Conservation (phyloP, 1,140 invertebrate species). For the Condylostylus longicornis region DNA sequence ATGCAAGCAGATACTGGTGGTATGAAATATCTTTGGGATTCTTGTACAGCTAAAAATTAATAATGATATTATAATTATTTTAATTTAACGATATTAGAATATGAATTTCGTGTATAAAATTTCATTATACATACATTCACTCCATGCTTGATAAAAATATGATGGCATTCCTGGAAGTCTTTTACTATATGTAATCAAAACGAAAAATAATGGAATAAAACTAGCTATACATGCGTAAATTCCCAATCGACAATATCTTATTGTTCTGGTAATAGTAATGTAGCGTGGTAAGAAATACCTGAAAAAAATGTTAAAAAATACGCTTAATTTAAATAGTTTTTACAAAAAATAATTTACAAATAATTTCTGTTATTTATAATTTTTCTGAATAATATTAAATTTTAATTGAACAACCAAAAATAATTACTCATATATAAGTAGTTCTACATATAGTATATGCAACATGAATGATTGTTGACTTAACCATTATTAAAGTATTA, state of each 20-base stretch:
- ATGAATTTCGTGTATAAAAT: neutral
- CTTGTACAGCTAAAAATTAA: slow-evolving; percentile 15
- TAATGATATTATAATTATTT: slow-evolving; percentile 1
- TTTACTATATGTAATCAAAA: slow-evolving; percentile 21
- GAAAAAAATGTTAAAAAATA: neutral
- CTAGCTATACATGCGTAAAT: slow-evolving; percentile 19
- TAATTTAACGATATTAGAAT: neutral
- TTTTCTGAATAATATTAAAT: no score
- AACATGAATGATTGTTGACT: no score
- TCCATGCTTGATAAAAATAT: slow-evolving; percentile 27
- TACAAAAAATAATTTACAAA: no score
- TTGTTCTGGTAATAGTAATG: neutral
- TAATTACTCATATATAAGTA: no score
- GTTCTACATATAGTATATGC: no score
- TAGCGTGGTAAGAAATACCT: neutral
- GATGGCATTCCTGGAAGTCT: slow-evolving; percentile 27
- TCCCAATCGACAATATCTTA: slow-evolving; percentile 4
- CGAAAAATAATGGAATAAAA: slow-evolving; percentile 16
- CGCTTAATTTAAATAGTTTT: no score
- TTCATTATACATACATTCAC: slow-evolving; percentile 16
- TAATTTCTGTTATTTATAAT: no score
- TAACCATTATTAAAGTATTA: no score
- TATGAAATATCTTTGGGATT: slow-evolving; percentile 28
- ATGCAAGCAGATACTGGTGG: slow-evolving; percentile 25
- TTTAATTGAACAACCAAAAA: no score